These are phyloP conservation scores for Mycogona germanica DNA, from an alignment of 2,888 invertebrate species.

Conservation along the genomic window DNA sequence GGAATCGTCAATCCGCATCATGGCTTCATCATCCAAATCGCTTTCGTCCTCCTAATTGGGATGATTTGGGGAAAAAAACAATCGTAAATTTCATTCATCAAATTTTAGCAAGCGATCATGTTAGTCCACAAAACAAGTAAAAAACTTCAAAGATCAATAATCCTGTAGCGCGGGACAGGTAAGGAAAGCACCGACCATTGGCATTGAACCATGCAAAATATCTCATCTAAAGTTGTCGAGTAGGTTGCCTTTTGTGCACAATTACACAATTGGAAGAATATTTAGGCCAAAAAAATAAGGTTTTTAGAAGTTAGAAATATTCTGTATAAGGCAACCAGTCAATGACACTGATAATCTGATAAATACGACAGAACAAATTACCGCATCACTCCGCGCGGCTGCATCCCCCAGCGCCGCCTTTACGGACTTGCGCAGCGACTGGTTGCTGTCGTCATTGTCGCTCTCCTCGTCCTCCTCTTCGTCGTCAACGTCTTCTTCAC, in stretches of 20 bases:
- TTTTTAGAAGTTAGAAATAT: background rate
- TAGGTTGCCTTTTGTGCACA: too few species aligned
- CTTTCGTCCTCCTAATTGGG: conserved; percentile 54
- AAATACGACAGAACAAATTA: too few species aligned
- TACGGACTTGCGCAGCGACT: conserved; percentile 55
- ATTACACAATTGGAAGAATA: too few species aligned
- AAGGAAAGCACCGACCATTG: too few species aligned
- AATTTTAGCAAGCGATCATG: background rate
- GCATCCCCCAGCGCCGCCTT: conserved; percentile 52
- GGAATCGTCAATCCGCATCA: conserved; percentile 55
- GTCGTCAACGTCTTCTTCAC: conserved; percentile 28
- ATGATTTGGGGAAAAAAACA: too few species aligned
- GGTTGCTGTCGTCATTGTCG: conserved; percentile 46
- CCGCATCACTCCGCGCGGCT: conserved; percentile 41
- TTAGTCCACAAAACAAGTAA: background rate
- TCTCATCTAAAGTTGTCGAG: too few species aligned
- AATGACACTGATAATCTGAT: too few species aligned
- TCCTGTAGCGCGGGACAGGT: background rate
- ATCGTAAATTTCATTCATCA: background rate
- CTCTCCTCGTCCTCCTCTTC: conserved; percentile 27
- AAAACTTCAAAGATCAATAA: background rate
- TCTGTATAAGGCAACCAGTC: background rate
- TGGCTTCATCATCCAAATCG: conserved; percentile 62
- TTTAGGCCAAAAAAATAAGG: background rate
- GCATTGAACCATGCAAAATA: too few species aligned